phyloP scores from a whole-genome alignment of 1,140 invertebrate genomes.

The Pseudomyrmex flavicornis region DNA sequence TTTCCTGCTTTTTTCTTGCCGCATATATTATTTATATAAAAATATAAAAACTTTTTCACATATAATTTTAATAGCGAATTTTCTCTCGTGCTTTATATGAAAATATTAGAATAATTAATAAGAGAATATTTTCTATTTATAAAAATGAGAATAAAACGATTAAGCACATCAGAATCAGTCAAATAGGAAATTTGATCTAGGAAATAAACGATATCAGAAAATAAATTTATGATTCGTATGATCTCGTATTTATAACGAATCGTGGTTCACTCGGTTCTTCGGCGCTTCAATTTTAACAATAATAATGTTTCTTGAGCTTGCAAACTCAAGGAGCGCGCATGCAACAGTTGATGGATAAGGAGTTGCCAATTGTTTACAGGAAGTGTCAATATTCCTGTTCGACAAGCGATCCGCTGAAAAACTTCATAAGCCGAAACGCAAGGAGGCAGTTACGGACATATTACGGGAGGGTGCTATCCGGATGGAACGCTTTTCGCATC shows the following conservation, averaged over 20 bases:
- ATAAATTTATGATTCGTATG: neutral
- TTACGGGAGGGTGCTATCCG: slow-evolving; percentile 92
- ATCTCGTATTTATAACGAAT: neutral
- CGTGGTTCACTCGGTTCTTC: neutral
- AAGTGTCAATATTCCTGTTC: slow-evolving; percentile 97
- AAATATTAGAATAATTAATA: too few species aligned
- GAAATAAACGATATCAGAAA: neutral
- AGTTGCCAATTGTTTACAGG: slow-evolving; percentile 87
- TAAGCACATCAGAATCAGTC: too few species aligned
- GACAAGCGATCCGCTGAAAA: slow-evolving; percentile 97
- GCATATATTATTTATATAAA: slow-evolving; percentile 9
- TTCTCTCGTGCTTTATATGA: too few species aligned
- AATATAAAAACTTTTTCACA: too few species aligned
- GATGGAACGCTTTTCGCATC: slow-evolving; percentile 94
- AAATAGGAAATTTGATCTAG: too few species aligned
- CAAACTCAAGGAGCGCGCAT: neutral
- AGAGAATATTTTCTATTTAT: too few species aligned
- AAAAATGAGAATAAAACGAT: too few species aligned
- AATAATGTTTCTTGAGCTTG: neutral
- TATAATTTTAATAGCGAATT: too few species aligned
- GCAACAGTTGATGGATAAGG: neutral
- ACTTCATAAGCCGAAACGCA: slow-evolving; percentile 96
- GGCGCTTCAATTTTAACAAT: neutral
- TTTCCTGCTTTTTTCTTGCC: neutral
- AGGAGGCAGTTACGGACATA: slow-evolving; percentile 96